A percentile compares a stretch with the other conserved stretches of the same genome.
Conservation (phyloP, 2,797 vertebrate species). For the Eptatretus atami region DNA sequence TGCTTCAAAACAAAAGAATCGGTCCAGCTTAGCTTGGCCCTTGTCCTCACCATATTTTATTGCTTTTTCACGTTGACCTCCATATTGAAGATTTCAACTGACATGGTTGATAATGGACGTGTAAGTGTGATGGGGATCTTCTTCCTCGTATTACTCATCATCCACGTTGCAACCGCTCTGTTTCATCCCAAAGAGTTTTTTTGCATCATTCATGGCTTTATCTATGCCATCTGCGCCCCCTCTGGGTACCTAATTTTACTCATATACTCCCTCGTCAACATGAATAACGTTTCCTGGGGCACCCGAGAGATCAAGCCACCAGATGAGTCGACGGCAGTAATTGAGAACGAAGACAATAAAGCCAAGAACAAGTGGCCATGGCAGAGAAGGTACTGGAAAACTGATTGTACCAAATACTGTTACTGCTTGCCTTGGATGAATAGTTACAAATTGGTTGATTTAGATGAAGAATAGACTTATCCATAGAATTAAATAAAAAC, state of each 20-base stretch:
- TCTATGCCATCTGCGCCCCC: constrained; percentile 39
- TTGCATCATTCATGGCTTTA: constrained; percentile 22
- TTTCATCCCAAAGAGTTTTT: constrained; percentile 26
- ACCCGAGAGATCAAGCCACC: too few species aligned
- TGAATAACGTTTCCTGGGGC: constrained; percentile 15
- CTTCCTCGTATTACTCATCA: constrained; percentile 22
- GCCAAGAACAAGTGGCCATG: too few species aligned
- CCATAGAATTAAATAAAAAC: too few species aligned
- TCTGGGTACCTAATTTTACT: constrained; percentile 34
- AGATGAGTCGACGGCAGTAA: too few species aligned
- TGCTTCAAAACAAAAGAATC: too few species aligned
- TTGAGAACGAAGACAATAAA: too few species aligned
- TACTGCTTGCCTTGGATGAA: too few species aligned
- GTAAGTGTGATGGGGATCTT: constrained; percentile 26
- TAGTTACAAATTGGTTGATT: too few species aligned
- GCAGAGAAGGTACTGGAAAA: too few species aligned
- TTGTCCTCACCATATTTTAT: constrained; percentile 24
- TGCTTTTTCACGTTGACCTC: constrained; percentile 35
- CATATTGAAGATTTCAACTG: constrained; percentile 29
- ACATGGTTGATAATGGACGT: background rate
- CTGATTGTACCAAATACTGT: too few species aligned
- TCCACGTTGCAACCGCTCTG: constrained; percentile 23
- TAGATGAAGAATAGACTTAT: too few species aligned
- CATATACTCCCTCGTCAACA: constrained; percentile 37
- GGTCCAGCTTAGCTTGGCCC: background rate